Percentiles rank a stretch among this genome's conserved stretches.
Conservation (phyloP, 2,888 invertebrate genomes). For the Sarcophaga carnaria region DNA sequence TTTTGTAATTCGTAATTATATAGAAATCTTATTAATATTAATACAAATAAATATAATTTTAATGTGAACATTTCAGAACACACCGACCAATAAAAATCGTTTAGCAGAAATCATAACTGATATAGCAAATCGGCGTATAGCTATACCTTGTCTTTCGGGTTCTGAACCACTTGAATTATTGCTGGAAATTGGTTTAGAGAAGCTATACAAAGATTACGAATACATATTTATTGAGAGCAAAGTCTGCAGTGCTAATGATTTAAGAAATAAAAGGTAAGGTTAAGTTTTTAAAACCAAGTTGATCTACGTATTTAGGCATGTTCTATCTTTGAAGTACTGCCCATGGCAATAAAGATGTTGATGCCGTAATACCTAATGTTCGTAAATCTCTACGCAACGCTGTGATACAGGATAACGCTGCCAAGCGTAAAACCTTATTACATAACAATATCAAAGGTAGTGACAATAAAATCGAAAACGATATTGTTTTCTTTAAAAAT, state of each 20-base stretch:
- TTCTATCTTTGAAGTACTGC: conserved; percentile 39
- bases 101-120: conserved; percentile 81
- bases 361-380: conserved; percentile 73
- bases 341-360: conserved; percentile 65
- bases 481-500: conserved; percentile 78
- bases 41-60: neutral
- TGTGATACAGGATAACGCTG: conserved; percentile 72
- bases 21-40: neutral
- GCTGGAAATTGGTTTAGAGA: conserved; percentile 81
- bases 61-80: conserved; percentile 74
- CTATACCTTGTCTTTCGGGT: conserved; percentile 80
- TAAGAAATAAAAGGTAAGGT: conserved; percentile 72
- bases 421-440: conserved; percentile 77
- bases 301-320: neutral
- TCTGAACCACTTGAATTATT: conserved; percentile 81
- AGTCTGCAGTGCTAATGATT: conserved; percentile 77
- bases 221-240: conserved; percentile 80
- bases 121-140: conserved; percentile 80
- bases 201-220: conserved; percentile 80
- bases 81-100: conserved; percentile 80
- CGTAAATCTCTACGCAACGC: conserved; percentile 80
- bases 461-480: conserved; percentile 70
- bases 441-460: conserved; percentile 73
- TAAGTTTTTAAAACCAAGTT: neutral
- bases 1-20: neutral